These are phyloP conservation scores for Oxygymnocypris stewartii DNA, from an alignment of 2,113 vertebrate genomes.

Conservation along the genomic window DNA sequence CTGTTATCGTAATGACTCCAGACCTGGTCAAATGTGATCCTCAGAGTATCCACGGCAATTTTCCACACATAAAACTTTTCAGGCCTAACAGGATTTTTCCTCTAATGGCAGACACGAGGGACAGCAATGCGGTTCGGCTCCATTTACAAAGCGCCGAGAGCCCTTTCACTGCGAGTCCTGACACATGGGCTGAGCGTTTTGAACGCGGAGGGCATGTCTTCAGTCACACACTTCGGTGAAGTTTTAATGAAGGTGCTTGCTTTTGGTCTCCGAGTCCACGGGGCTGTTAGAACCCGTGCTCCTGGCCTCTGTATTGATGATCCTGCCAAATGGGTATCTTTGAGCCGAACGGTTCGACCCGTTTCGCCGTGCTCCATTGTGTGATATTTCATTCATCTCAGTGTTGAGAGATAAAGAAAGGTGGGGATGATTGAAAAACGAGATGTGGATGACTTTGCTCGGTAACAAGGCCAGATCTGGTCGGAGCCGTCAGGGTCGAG, in stretches of 20 bases:
- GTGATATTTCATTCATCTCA: background rate
- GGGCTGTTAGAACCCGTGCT: slow-evolving; percentile 27
- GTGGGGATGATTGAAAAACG: slow-evolving; percentile 25
- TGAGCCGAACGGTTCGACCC: background rate
- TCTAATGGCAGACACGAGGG: slow-evolving; percentile 64
- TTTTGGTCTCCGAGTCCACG: slow-evolving; percentile 21
- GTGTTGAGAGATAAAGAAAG: background rate
- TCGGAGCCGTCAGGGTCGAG: slow-evolving; percentile 3
- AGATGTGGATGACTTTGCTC: background rate
- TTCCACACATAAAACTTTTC: slow-evolving; percentile 59
- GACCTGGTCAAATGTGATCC: slow-evolving; percentile 64
- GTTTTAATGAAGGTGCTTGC: slow-evolving; percentile 50
- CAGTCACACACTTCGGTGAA: slow-evolving; percentile 40
- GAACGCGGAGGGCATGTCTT: background rate
- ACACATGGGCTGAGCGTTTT: slow-evolving; percentile 51
- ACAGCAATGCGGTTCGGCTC: slow-evolving; percentile 58
- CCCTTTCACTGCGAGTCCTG: slow-evolving; percentile 56
- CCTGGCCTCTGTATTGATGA: background rate
- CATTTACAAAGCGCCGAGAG: slow-evolving; percentile 64
- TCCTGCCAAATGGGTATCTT: slow-evolving; percentile 17
- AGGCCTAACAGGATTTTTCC: slow-evolving; percentile 60
- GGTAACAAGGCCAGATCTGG: background rate
- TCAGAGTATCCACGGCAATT: slow-evolving; percentile 61
- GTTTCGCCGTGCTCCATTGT: background rate
- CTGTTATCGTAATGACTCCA: slow-evolving; percentile 65